phyloP scores from a whole-genome alignment of 2,888 invertebrate genomes.

The Myopa tessellatipennis region DNA sequence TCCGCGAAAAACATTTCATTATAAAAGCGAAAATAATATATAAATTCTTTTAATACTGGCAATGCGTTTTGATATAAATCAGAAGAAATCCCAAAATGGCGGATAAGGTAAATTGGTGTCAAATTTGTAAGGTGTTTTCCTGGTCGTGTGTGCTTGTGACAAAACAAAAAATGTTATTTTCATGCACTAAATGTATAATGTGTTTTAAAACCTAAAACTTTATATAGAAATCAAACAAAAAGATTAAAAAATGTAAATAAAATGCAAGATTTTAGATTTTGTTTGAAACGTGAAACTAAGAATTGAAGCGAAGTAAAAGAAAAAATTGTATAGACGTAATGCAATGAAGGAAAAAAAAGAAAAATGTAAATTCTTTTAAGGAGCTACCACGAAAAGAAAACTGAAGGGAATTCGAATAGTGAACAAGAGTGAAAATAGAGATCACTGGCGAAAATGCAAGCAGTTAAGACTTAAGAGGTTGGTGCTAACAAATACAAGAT shows the following conservation, averaged over 20 bases:
- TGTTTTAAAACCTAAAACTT: neutral
- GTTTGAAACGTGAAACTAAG: neutral
- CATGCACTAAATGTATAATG: neutral
- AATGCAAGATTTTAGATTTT: conserved; percentile 5
- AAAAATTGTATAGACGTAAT: neutral
- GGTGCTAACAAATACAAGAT: neutral
- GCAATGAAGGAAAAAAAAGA: neutral
- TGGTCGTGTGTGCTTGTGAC: conserved; percentile 12
- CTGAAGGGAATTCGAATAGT: neutral
- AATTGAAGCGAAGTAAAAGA: neutral
- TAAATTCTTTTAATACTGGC: too few relatives aligned
- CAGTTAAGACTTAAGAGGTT: conserved; percentile 1
- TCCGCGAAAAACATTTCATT: too few relatives aligned
- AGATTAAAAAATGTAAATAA: conserved; percentile 1
- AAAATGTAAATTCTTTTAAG: conserved; percentile 16
- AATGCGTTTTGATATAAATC: neutral
- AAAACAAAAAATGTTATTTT: conserved; percentile 25
- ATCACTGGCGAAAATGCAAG: conserved; percentile 11
- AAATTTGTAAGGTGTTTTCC: conserved; percentile 36
- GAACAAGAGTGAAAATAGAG: neutral
- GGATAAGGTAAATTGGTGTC: conserved; percentile 10
- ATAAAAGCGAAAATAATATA: too few relatives aligned
- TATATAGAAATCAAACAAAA: neutral
- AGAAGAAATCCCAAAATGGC: conserved; percentile 32
- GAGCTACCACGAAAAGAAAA: neutral